A percentile compares a stretch with the other conserved stretches of the same genome.
Evolutionary conservation across 2,113 vertebrate genomes (phyloP).

Genomic region (Tringa solitaria): DNA sequence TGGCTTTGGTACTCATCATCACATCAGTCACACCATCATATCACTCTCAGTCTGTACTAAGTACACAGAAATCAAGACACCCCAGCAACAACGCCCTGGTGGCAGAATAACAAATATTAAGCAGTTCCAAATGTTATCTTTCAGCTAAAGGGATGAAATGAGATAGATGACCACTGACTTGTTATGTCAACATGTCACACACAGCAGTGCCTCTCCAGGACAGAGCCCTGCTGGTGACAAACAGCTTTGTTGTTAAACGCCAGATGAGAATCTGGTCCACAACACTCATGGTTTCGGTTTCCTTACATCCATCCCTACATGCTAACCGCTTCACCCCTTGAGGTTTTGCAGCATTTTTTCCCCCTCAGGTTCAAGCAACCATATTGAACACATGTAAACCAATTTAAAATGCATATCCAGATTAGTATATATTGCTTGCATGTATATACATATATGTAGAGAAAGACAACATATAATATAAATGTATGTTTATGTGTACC

Average conservation of each 20-base stretch:
- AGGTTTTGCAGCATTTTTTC: not conserved
- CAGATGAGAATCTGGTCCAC: not conserved
- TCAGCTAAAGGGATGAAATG: not conserved
- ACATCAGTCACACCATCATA: fast-evolving
- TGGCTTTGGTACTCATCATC: not conserved
- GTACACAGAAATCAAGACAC: not conserved
- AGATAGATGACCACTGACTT: not conserved
- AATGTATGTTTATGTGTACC: not conserved
- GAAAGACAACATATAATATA: not conserved
- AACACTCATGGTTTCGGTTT: not conserved
- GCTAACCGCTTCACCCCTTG: not conserved
- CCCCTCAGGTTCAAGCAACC: not conserved
- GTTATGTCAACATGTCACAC: not conserved
- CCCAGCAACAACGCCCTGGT: not conserved
- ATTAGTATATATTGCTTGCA: not conserved
- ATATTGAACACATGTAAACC: not conserved
- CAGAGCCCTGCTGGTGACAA: not conserved
- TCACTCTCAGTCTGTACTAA: not conserved
- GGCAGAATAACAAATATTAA: not conserved
- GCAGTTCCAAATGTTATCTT: not conserved
- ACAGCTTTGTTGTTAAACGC: not conserved
- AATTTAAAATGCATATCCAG: not conserved
- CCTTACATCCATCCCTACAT: not conserved
- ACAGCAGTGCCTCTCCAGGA: not conserved
- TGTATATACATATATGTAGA: not conserved